Base-by-base conservation (phyloP, 23 tunicate species). In the Ciona savignyi region DNA sequence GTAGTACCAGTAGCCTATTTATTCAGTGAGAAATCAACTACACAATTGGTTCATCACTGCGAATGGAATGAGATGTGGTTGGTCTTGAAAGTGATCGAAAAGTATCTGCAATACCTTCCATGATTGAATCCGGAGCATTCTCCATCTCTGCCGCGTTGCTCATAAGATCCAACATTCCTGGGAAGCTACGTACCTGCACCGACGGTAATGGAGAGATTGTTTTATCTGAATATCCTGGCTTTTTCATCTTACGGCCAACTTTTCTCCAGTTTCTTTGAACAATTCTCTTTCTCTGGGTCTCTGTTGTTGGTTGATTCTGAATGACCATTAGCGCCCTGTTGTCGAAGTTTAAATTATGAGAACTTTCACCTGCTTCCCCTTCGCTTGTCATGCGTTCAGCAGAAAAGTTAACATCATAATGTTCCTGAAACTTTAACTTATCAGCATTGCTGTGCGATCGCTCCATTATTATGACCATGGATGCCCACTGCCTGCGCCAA, bases 401-500 rank as follows among this genome's bases (percentile, higher is more conserved):
- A 3, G 79, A 66, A 34, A 91, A 77, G 33, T 71, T 74, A 27
- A 76, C 23, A 42, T 66, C 84, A 67, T 91, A 91, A 27, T 51
- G 66, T 26, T 74, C 30, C 56, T 91, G 97, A 61, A 91, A 91
- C 22, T 51, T 25, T 3, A 71, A 25, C 60, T 76, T 85, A 24
- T 80, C 83, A 20, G 65, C 67, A 4, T 76, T 72, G 22, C 81
- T 31, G 70, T 91, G 83, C 9, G 86, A 84, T 51, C 91, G 51
- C 51, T 91, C 97, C 86, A 91, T 85, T 1, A 66, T 73, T 4
- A 91, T 72, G 24, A 91, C 83, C 77, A 91, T 84, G 51, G 83
- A 34, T 0, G 97, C 97, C 97, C 97, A 91, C 72, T 91, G 91
- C 23, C 78, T 63, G 30, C 78, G 62, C 97, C 86, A 80, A 29